Conservation (phyloP, 2,797 vertebrate species). For the Lepus townsendii region DNA sequence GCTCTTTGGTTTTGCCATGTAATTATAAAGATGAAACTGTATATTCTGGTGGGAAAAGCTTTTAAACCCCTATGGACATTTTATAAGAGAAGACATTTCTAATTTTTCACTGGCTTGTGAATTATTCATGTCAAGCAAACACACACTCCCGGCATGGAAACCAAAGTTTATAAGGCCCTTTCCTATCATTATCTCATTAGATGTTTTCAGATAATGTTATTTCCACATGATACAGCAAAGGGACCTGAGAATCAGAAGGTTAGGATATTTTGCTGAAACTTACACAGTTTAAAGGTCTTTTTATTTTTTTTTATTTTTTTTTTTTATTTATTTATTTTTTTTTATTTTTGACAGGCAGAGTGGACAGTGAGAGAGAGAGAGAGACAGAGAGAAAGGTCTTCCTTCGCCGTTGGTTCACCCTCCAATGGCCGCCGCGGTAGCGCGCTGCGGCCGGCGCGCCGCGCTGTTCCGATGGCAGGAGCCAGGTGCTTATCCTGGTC, state of each 20-base stretch:
- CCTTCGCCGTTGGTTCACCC: too few species aligned
- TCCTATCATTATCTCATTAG: neutral
- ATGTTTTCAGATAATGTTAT: neutral
- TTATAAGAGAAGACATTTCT: slow-evolving; percentile 50
- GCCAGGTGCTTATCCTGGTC: too few species aligned
- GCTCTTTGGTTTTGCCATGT: slow-evolving; percentile 17
- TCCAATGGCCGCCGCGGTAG: too few species aligned
- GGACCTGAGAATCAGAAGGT: neutral
- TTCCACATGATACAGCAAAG: neutral
- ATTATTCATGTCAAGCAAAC: slow-evolving; percentile 9
- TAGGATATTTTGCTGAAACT: slow-evolving; percentile 12
- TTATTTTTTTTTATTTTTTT: too few species aligned
- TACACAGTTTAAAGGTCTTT: neutral
- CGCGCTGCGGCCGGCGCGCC: too few species aligned
- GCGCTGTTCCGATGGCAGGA: too few species aligned
- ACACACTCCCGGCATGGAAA: neutral
- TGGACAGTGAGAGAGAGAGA: too few species aligned
- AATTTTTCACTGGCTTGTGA: neutral
- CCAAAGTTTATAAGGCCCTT: neutral
- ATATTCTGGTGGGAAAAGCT: neutral
- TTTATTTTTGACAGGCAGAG: too few species aligned
- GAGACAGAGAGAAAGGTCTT: too few species aligned
- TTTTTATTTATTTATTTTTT: too few species aligned
- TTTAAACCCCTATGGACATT: slow-evolving; percentile 24
- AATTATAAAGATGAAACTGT: slow-evolving; percentile 29